A percentile compares a stretch with the other conserved stretches of the same genome.
These are phyloP conservation scores for Genyomyrus donnyi DNA, from an alignment of 2,113 vertebrate species.

Conservation along the genomic window DNA sequence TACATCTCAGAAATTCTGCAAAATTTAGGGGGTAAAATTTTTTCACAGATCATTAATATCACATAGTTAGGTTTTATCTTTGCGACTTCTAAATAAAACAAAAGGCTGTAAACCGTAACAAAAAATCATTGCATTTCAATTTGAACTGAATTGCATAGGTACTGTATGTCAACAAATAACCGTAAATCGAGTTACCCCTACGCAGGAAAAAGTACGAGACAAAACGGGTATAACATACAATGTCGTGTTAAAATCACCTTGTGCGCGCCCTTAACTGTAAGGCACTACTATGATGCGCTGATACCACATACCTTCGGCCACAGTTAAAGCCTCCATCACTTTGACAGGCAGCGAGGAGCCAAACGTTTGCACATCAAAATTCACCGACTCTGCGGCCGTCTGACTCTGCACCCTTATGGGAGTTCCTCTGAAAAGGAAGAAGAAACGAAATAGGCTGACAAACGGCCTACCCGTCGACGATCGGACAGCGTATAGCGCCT, in stretches of 20 bases:
- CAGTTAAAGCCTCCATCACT: conserved; percentile 86
- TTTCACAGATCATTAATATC: not conserved
- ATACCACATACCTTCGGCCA: conserved; percentile 67
- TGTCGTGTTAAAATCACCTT: not conserved
- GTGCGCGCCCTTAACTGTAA: not conserved
- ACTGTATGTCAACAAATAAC: not conserved
- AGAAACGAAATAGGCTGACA: not conserved
- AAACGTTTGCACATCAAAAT: conserved; percentile 82
- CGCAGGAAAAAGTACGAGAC: not conserved
- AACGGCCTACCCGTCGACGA: not conserved
- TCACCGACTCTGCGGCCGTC: conserved; percentile 64
- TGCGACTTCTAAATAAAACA: not conserved
- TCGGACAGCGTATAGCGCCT: not conserved
- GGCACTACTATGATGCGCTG: not conserved
- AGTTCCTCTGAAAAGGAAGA: conserved; percentile 63
- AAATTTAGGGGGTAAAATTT: not conserved
- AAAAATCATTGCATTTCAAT: not conserved
- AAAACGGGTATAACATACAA: not conserved
- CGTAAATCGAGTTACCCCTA: not conserved
- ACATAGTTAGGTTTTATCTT: not conserved
- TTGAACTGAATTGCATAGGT: not conserved
- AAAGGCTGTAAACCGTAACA: not conserved
- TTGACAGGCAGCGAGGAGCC: conserved; percentile 90
- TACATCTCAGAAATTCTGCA: not conserved
- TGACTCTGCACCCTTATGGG: conserved; percentile 72